Conservation (phyloP, 2,888 invertebrate species). For the Protodeltote pygarga region DNA sequence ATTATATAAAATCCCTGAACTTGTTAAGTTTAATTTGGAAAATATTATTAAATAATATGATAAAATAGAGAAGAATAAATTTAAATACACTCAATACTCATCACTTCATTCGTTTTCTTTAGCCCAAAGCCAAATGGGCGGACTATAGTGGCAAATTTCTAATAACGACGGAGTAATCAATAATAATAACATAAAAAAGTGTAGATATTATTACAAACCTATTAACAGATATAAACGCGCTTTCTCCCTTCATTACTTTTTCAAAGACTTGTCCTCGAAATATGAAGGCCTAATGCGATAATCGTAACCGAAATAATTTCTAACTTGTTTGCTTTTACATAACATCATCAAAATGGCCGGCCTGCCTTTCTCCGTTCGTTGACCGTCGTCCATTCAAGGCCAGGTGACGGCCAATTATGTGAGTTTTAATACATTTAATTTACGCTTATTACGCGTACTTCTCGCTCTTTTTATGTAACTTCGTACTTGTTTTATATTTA, state of each 20-base stretch:
- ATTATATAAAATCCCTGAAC: no score
- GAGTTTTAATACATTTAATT: constrained; percentile 46
- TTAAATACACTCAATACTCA: no score
- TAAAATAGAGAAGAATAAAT: no score
- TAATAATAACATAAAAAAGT: constrained; percentile 7
- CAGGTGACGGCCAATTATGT: constrained; percentile 60
- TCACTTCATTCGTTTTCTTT: no score
- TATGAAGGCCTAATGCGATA: constrained; percentile 41
- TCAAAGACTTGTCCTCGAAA: constrained; percentile 37
- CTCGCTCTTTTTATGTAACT: constrained; percentile 5
- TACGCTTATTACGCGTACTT: constrained; percentile 26
- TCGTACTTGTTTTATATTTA: constrained; percentile 7
- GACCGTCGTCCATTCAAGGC: constrained; percentile 69
- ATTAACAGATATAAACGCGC: constrained; percentile 10
- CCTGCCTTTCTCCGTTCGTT: constrained; percentile 69
- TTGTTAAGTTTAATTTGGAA: no score
- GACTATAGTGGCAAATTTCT: no score
- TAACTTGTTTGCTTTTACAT: constrained; percentile 66
- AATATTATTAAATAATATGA: no score
- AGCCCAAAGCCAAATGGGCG: no score
- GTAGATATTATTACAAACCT: constrained; percentile 2
- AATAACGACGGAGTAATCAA: no score
- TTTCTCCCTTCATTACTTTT: constrained; percentile 34
- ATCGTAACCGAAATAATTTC: constrained; percentile 50
- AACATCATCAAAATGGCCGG: constrained; percentile 54